These are phyloP conservation scores for Acropternis orthonyx DNA, from an alignment of 2,797 vertebrate species.

Conservation along the genomic window DNA sequence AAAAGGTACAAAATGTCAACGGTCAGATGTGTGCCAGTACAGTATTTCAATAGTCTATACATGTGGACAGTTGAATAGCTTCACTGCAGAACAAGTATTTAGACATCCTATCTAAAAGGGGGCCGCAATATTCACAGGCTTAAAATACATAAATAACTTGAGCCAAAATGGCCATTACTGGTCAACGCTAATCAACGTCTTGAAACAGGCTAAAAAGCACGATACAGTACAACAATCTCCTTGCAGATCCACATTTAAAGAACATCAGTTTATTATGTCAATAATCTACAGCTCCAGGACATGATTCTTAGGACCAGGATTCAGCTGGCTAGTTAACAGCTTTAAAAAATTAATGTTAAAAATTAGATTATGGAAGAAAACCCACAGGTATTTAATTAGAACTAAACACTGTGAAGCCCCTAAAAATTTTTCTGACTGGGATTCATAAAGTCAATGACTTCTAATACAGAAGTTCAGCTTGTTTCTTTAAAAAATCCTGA, in stretches of 20 bases:
- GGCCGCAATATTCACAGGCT: conserved; percentile 86
- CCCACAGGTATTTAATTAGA: conserved; percentile 16
- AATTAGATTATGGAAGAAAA: conserved; percentile 51
- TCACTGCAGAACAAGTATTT: conserved; percentile 80
- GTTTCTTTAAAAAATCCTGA: conserved; percentile 38
- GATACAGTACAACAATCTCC: conserved; percentile 77
- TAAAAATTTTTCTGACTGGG: conserved; percentile 28
- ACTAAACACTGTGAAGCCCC: conserved; percentile 56
- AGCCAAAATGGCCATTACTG: conserved; percentile 77
- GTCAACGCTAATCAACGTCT: conserved; percentile 84
- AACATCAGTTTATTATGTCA: conserved; percentile 68
- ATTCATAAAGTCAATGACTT: conserved; percentile 42
- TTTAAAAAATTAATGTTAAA: conserved; percentile 51
- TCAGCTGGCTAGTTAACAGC: conserved; percentile 39
- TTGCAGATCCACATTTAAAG: conserved; percentile 71
- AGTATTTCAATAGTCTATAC: conserved; percentile 81
- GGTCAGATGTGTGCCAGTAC: conserved; percentile 89
- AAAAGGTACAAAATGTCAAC: conserved; percentile 94
- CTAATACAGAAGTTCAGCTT: conserved; percentile 11
- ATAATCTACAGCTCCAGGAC: conserved; percentile 67
- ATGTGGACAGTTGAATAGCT: conserved; percentile 81
- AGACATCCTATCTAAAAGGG: conserved; percentile 83
- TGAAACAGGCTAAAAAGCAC: conserved; percentile 80
- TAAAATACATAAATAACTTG: conserved; percentile 84
- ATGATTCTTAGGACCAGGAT: background rate